Base-by-base conservation (phyloP, 2,113 vertebrate species). In the Hyaena hyaena region DNA sequence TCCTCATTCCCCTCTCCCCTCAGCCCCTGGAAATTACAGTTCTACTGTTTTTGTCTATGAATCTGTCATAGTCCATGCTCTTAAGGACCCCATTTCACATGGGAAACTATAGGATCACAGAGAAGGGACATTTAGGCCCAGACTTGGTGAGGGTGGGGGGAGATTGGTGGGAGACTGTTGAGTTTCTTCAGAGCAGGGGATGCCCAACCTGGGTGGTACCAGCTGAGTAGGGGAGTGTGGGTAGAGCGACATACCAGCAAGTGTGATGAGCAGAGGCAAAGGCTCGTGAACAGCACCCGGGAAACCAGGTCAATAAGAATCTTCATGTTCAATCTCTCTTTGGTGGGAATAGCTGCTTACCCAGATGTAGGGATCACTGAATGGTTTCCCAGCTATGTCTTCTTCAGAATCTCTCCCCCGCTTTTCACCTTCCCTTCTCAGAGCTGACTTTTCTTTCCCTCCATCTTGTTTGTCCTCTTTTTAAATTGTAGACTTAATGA, bases 11-110 rank as follows among this genome's bases (percentile, higher is more conserved):
- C 16, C 10, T 35, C n/a, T 35, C 26, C 53, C 14, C 21, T 15
- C 24, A 14, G 17, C 26, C 16, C 58, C 76, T 85, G 71, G 35
- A 93, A 85, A 58, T 23, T 26, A 76, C 31, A 9, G 10, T 33
- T 79, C 24, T 84, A 33, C 19, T 61, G 81, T 90, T 33, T 91
- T 10, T 63, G 33, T 95, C 86, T 91, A 4, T 88, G 79, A 80
- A 50, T 84, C 53, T 68, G 45, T 80, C 48, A 58, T 1, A 84
- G 61, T 65, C 65, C 12, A 7, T 82, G 61, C 80, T 95, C 55
- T 84, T 66, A 85, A 88, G 69, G 35, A 55, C 53, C 45, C 39
- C 3, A 2, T 12, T 73, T 8, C 86, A 86, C 8, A 53, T 4
- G 7, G 76, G 55, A 84, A 83, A 33, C 39, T 66, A 33, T 76